Evolutionary conservation across 2,888 invertebrate species (phyloP), one percentile per base, ranked within the genome.

Genomic region (Penaeus monodon): DNA sequence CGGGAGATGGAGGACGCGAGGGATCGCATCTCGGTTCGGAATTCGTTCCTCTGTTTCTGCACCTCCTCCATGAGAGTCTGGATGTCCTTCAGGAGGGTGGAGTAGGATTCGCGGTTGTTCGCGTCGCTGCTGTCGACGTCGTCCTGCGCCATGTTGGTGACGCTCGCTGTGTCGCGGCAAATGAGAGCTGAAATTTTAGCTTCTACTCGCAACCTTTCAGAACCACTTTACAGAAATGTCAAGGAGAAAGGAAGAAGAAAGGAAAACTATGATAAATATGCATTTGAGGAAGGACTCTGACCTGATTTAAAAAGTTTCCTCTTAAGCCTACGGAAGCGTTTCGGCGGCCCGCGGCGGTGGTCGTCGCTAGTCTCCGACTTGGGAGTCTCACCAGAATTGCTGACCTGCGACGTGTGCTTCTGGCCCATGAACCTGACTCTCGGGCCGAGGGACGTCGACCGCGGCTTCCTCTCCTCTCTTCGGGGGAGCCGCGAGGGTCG

Each of bases 371-470:
- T 24, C n/a, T 70, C 63, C 80, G 22, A 29, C 81, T 81, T 57
- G 44, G 38, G 24, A 20, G n/a, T 27, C 20, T 27, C 57, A 63
- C 14, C 57, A 20, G 29, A n/a, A 49, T 27, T 17, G 57, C 20
- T 20, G 81, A 22, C 79, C 78, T 79, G 24, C 65, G 79, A 57
- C 57, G 79, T 70, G 85, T 65, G 64, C 64, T 80, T 73, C 80
- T 85, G 77, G 49, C 85, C 80, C 65, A 44, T 80, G 73, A 85
- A 85, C 80, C 85, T 79, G 27, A 85, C 85, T 65, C 70, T 85
- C 73, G 79, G 85, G n/a, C 85, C 85, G 65, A 85, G 73, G 63
- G 85, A 85, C 27, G 85, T 80, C 17, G 85, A 85, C 66, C 85
- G 73, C 63, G 73, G 64, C 57, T 78, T 63, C 38, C 78, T 64